These are phyloP conservation scores for Caenorhabditis brenneri DNA, from an alignment of 1,140 invertebrate genomes.

Conservation along the genomic window DNA sequence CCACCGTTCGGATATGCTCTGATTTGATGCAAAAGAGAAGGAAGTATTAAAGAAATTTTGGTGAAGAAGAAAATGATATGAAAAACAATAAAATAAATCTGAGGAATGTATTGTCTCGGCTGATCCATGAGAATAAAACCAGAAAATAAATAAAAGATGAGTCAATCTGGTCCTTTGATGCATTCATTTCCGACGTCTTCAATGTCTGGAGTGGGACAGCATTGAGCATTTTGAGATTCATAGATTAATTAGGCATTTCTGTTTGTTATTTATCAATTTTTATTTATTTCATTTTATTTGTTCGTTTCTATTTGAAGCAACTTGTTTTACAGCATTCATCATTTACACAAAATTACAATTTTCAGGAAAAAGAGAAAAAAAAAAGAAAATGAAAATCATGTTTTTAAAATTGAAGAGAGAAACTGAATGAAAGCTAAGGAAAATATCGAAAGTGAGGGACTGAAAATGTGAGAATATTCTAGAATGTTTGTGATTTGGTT, in stretches of 20 bases:
- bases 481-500: too few relatives aligned
- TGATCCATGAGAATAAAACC: background rate
- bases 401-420: background rate
- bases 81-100: background rate
- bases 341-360: background rate
- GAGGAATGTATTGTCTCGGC: background rate
- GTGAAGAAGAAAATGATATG: too few relatives aligned
- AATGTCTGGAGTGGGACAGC: background rate
- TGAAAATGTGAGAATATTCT: too few relatives aligned
- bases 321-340: background rate
- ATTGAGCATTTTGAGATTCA: background rate
- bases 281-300: background rate
- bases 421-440: background rate
- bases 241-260: conserved; percentile 7
- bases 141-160: background rate
- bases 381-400: background rate
- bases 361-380: background rate
- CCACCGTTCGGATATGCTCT: too few relatives aligned
- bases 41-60: too few relatives aligned
- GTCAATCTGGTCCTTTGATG: conserved; percentile 16
- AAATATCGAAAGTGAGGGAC: too few relatives aligned
- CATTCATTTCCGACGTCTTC: conserved; percentile 10
- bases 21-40: too few relatives aligned
- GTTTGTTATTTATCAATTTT: background rate
- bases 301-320: conserved; percentile 21